phyloP scores from a whole-genome alignment of 2,113 vertebrate genomes.

The Scortum barcoo region DNA sequence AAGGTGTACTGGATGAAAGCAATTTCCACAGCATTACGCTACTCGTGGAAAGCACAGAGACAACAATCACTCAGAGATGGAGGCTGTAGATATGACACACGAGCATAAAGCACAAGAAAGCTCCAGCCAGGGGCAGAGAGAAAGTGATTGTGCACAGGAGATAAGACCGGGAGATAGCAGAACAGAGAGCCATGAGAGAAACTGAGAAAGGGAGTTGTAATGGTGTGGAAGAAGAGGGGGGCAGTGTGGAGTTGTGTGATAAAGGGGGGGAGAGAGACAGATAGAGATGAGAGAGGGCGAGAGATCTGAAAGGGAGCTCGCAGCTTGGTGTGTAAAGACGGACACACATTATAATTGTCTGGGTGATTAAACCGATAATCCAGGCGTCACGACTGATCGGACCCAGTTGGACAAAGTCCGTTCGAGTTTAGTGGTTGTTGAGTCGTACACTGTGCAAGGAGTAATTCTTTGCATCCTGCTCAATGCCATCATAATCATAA shows the following conservation, averaged over 20 bases:
- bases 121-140: conserved; percentile 11
- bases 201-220: conserved; percentile 42
- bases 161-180: conserved; percentile 47
- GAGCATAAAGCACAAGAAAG: conserved; percentile 37
- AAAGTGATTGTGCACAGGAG: conserved; percentile 9
- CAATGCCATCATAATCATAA: background rate
- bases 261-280: background rate
- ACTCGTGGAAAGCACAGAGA: conserved; percentile 17
- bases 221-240: conserved; percentile 41
- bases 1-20: conserved; percentile 6
- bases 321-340: conserved; percentile 15
- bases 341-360: background rate
- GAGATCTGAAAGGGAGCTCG: background rate
- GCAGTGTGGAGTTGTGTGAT: conserved; percentile 15
- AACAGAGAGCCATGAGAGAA: conserved; percentile 44
- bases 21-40: conserved; percentile 20
- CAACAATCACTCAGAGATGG: conserved; percentile 30
- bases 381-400: background rate
- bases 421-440: background rate
- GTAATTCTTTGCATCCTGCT: background rate
- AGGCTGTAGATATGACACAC: conserved; percentile 27
- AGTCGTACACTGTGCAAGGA: background rate
- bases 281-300: background rate
- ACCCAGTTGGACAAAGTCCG: background rate
- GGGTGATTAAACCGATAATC: background rate